Conservation (phyloP, 1,140 invertebrate genomes). For the Asbolus verrucosus region DNA sequence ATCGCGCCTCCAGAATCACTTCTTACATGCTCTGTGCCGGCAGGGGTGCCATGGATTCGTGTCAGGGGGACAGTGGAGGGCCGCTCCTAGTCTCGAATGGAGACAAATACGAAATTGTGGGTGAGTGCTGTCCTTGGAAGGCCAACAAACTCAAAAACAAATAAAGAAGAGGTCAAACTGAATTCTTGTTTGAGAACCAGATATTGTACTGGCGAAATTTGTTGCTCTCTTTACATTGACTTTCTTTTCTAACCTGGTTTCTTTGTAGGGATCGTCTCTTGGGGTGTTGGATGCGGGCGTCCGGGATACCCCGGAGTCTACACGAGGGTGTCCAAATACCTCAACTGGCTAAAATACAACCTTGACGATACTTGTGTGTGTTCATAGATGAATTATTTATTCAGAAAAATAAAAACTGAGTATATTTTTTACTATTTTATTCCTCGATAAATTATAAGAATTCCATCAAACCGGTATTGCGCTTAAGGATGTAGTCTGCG, state of each 20-base stretch:
- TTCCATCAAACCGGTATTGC: slow-evolving; percentile 17
- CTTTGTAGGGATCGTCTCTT: slow-evolving; percentile 71
- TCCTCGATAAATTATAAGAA: not conserved
- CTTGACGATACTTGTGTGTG: slow-evolving; percentile 75
- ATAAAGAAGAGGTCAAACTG: slow-evolving; percentile 1
- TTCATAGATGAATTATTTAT: slow-evolving; percentile 38
- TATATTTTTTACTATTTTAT: not conserved
- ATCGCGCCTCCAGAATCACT: slow-evolving; percentile 82
- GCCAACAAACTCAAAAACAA: slow-evolving; percentile 10
- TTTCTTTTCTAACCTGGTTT: slow-evolving; percentile 7
- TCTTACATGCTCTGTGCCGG: slow-evolving; percentile 85
- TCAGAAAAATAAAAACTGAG: slow-evolving; percentile 1
- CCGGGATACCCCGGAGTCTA: slow-evolving; percentile 77
- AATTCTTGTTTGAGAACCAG: not conserved
- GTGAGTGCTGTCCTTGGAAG: slow-evolving; percentile 66
- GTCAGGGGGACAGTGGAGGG: slow-evolving; percentile 88
- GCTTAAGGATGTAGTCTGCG: not conserved
- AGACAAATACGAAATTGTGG: slow-evolving; percentile 80
- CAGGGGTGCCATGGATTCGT: slow-evolving; percentile 83
- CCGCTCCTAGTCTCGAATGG: slow-evolving; percentile 79
- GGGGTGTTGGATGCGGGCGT: slow-evolving; percentile 76
- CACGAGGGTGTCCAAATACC: slow-evolving; percentile 75
- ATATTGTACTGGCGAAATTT: not conserved
- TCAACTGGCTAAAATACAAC: slow-evolving; percentile 75
- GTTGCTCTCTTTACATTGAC: too few relatives aligned